Evolutionary conservation across 1,140 invertebrate species (phyloP).

Genomic region (Adoxophyes honmai): DNA sequence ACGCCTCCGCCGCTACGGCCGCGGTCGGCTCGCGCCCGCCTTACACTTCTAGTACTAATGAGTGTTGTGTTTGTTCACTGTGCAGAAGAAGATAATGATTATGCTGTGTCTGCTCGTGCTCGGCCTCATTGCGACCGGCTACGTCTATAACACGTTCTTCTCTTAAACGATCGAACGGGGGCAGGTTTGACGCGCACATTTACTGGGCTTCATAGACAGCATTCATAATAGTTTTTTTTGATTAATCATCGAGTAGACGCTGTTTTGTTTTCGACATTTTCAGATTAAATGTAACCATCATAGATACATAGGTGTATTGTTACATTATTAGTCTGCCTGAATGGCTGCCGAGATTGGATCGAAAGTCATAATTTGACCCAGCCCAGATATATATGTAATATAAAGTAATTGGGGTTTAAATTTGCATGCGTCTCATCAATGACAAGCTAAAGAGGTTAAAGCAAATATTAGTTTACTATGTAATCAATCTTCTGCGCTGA

Average conservation of each 20-base stretch:
- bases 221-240: constrained; percentile 54
- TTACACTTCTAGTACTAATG: constrained; percentile 59
- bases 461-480: too few relatives aligned
- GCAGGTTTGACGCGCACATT: constrained; percentile 61
- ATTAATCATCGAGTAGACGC: constrained; percentile 47
- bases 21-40: constrained; percentile 40
- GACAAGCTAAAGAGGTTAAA: too few relatives aligned
- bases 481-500: not conserved
- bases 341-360: not conserved
- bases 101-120: constrained; percentile 93
- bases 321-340: not conserved
- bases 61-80: constrained; percentile 77
- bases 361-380: constrained; percentile 4
- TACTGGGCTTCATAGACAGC: constrained; percentile 54
- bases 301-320: not conserved
- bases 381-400: not conserved
- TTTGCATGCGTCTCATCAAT: constrained; percentile 27
- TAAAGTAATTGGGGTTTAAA: constrained; percentile 28
- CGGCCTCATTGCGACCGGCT: constrained; percentile 84
- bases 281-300: constrained; percentile 2
- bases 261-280: constrained; percentile 14
- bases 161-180: constrained; percentile 50
- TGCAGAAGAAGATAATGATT: constrained; percentile 99
- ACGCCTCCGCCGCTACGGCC: constrained; percentile 22
- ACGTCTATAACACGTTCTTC: constrained; percentile 79